Percentiles rank a stretch among this genome's conserved stretches.
Evolutionary conservation across 1,140 invertebrate species (phyloP).

Genomic region (Zaprionus tsacasi): DNA sequence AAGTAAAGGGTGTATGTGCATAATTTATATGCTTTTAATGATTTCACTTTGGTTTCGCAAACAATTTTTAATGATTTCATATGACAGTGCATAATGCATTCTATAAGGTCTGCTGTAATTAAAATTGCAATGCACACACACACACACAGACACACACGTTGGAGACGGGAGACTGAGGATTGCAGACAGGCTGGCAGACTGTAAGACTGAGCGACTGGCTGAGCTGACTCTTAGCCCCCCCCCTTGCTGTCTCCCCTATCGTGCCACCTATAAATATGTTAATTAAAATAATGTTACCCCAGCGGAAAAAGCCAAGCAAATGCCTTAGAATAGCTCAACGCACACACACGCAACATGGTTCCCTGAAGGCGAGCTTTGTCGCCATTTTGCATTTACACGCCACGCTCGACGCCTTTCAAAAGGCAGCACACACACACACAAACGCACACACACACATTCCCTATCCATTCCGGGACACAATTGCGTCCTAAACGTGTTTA

Average conservation of each 20-base stretch:
- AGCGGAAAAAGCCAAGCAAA: conserved; percentile 71
- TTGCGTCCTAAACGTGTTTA: too few relatives aligned
- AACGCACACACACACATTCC: neutral
- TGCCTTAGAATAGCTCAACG: conserved; percentile 72
- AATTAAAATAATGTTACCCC: conserved; percentile 82
- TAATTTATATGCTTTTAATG: conserved; percentile 82
- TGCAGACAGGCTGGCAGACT: conserved; percentile 27
- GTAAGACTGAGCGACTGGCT: conserved; percentile 18
- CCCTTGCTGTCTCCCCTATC: neutral
- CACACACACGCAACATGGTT: conserved; percentile 20
- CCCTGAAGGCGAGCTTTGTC: conserved; percentile 76
- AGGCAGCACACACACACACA: conserved; percentile 21
- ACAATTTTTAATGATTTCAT: conserved; percentile 79
- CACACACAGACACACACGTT: too few relatives aligned
- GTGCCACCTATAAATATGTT: conserved; percentile 72
- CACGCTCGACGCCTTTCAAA: conserved; percentile 78
- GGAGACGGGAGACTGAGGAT: conserved; percentile 3
- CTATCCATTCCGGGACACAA: too few relatives aligned
- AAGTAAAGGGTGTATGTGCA: conserved; percentile 28
- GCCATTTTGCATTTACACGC: conserved; percentile 77
- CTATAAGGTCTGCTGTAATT: conserved; percentile 61
- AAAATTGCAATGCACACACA: conserved; percentile 75
- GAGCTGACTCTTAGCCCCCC: neutral
- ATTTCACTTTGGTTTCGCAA: conserved; percentile 64
- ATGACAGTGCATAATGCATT: conserved; percentile 57